Evolutionary conservation across 2,113 vertebrate species (phyloP).

Genomic region (Halcyon senegalensis): DNA sequence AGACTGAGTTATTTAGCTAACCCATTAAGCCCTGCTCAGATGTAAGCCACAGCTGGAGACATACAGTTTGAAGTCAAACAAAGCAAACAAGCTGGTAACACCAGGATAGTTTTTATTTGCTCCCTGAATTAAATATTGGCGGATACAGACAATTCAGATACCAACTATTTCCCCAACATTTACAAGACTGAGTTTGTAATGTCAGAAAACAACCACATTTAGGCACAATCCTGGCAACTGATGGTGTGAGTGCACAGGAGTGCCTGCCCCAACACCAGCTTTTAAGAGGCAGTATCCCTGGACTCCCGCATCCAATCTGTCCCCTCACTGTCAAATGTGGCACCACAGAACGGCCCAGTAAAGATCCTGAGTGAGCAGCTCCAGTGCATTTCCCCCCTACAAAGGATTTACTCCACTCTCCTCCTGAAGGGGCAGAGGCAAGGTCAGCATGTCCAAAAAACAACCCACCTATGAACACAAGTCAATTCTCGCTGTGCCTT

Average conservation of each 20-base stretch:
- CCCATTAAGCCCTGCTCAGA: background rate
- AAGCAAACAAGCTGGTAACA: background rate
- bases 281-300: constrained; percentile 20
- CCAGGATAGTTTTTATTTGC: constrained; percentile 69
- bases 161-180: constrained; percentile 47
- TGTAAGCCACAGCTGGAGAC: background rate
- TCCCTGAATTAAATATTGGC: constrained; percentile 71
- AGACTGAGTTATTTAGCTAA: background rate
- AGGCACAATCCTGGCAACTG: constrained; percentile 28
- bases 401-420: constrained; percentile 2
- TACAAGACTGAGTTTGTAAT: constrained; percentile 50
- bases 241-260: constrained; percentile 17
- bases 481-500: background rate
- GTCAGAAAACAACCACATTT: constrained; percentile 46
- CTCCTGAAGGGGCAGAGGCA: constrained; percentile 62
- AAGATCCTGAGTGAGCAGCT: constrained; percentile 34
- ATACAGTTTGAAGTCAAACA: background rate
- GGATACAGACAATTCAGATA: constrained; percentile 52
- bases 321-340: constrained; percentile 22
- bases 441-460: constrained; percentile 26
- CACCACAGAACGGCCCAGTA: background rate
- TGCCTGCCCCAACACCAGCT: background rate
- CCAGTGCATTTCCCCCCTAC: background rate
- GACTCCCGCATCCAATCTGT: background rate
- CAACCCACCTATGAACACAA: background rate